Conservation (phyloP, 2,888 invertebrate species). For the Elysia crispata region DNA sequence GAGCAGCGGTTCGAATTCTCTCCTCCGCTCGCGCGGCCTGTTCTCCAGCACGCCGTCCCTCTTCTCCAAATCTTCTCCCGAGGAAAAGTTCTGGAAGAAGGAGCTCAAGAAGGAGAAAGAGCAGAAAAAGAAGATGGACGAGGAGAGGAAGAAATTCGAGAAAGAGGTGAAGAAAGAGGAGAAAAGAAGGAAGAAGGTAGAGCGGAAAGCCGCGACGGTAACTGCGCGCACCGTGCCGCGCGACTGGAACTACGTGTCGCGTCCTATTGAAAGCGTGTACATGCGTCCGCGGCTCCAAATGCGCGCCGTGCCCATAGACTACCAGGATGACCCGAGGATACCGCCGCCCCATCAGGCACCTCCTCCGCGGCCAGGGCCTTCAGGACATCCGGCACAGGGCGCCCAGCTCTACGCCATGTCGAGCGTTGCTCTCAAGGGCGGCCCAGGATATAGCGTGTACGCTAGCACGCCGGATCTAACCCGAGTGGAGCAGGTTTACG, state of each 20-base stretch:
- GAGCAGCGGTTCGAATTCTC: constrained; percentile 6
- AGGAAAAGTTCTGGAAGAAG: constrained; percentile 64
- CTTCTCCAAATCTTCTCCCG: constrained; percentile 56
- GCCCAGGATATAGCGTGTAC: constrained; percentile 28
- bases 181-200: constrained; percentile 64
- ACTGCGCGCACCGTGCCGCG: constrained; percentile 58
- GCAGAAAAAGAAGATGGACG: constrained; percentile 64
- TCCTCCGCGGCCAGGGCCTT: constrained; percentile 18
- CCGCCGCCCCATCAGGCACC: constrained; percentile 41
- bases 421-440: constrained; percentile 2
- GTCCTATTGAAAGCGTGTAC: constrained; percentile 62
- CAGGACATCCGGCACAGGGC: neutral
- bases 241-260: constrained; percentile 62
- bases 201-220: constrained; percentile 60
- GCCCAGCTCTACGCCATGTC: constrained; percentile 29
- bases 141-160: constrained; percentile 61
- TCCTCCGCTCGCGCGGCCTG: constrained; percentile 59
- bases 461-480: constrained; percentile 66
- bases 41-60: constrained; percentile 70
- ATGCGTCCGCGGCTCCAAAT: constrained; percentile 58
- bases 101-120: constrained; percentile 67
- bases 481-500: constrained; percentile 67
- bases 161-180: constrained; percentile 65
- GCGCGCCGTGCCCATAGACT: constrained; percentile 66
- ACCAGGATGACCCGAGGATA: constrained; percentile 61